Evolutionary conservation across 2,797 vertebrate species (phyloP).

Genomic region (Gambusia yucatana): DNA sequence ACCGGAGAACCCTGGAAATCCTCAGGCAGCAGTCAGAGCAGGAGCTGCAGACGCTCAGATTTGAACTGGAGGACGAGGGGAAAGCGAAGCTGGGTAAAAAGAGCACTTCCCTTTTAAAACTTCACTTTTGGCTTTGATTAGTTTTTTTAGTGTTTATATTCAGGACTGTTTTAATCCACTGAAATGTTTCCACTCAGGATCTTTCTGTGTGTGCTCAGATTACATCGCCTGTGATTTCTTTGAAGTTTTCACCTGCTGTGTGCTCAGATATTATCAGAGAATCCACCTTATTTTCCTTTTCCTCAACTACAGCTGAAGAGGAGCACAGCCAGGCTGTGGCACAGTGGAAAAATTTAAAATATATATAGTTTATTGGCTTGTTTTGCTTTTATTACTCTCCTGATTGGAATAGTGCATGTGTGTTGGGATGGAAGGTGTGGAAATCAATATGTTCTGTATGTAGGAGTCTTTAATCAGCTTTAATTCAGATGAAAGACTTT

Average conservation of each 20-base stretch:
- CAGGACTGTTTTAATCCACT: neutral
- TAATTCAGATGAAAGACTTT: neutral
- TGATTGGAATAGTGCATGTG: neutral
- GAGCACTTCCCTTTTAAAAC: neutral
- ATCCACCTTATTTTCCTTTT: neutral
- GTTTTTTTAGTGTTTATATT: neutral
- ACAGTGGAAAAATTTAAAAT: neutral
- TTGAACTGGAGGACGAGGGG: slow-evolving; percentile 96
- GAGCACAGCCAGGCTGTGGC: neutral
- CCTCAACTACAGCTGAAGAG: neutral
- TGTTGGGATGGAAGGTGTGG: neutral
- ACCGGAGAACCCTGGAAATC: slow-evolving; percentile 93
- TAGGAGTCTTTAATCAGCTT: neutral
- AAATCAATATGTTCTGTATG: neutral
- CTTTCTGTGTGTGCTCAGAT: neutral
- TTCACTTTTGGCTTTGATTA: neutral
- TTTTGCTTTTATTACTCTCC: neutral
- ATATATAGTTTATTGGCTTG: neutral
- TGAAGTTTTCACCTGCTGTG: neutral
- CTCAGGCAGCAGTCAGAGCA: slow-evolving; percentile 94
- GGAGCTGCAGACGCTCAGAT: slow-evolving; percentile 94
- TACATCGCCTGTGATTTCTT: neutral
- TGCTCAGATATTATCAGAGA: neutral
- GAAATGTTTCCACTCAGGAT: neutral
- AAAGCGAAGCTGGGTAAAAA: slow-evolving; percentile 90